Evolutionary conservation across 1,140 invertebrate species (phyloP).

Genomic region (Drosophila nannoptera): DNA sequence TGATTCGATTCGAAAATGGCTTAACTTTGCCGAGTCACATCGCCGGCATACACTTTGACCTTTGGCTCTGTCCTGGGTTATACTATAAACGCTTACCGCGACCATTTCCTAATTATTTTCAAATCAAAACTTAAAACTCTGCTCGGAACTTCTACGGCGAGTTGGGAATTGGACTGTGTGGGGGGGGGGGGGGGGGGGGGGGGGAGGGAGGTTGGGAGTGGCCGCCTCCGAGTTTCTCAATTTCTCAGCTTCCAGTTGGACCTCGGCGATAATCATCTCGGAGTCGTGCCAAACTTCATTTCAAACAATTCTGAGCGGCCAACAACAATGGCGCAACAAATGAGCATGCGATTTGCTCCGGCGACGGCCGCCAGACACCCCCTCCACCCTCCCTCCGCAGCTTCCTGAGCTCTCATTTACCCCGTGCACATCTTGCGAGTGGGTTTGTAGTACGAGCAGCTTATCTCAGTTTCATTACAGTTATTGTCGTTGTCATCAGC

Average conservation of each 20-base stretch:
- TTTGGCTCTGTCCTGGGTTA: background rate
- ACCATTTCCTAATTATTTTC: slow-evolving; percentile 17
- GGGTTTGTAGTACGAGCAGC: slow-evolving; percentile 32
- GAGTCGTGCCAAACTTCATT: slow-evolving; percentile 50
- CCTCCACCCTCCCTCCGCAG: background rate
- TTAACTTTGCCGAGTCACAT: too few species aligned
- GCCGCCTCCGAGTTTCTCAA: background rate
- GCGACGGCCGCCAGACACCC: slow-evolving; percentile 19
- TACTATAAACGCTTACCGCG: background rate
- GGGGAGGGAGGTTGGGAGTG: too few species aligned
- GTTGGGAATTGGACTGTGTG: background rate
- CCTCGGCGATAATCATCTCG: slow-evolving; percentile 45
- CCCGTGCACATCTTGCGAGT: background rate
- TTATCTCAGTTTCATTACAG: slow-evolving; percentile 72
- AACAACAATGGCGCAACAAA: slow-evolving; percentile 64
- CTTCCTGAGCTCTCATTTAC: background rate
- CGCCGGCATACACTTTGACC: background rate
- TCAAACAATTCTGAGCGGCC: slow-evolving; percentile 48
- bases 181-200: background rate
- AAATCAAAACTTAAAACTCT: slow-evolving; percentile 16
- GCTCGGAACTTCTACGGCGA: background rate
- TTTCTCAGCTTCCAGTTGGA: slow-evolving; percentile 15
- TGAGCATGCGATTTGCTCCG: slow-evolving; percentile 58
- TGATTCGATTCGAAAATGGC: too few species aligned
- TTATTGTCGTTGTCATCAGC: slow-evolving; percentile 73